Percentiles rank a stretch among this genome's conserved stretches.
phyloP scores from a whole-genome alignment of 2,797 vertebrate species.

The Danionella dracula region DNA sequence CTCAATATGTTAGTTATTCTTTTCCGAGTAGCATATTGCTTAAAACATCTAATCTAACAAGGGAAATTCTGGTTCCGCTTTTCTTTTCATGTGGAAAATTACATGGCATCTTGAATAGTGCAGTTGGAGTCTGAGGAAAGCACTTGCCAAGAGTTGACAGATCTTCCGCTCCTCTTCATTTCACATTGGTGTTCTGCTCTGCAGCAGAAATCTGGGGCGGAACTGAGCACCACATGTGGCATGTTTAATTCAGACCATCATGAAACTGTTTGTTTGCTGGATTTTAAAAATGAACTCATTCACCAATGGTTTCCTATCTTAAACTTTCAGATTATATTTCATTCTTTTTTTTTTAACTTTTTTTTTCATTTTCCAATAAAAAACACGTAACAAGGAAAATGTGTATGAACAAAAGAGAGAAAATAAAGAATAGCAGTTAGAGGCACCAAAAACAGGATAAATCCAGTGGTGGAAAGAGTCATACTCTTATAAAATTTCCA shows the following conservation, averaged over 20 bases:
- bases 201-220: slow-evolving; percentile 21
- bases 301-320: background rate
- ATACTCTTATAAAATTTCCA: too few relatives aligned
- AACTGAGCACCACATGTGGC: background rate
- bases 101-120: slow-evolving; percentile 40
- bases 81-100: slow-evolving; percentile 46
- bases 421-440: too few relatives aligned
- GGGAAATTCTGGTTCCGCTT: slow-evolving; percentile 33
- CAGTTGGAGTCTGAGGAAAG: slow-evolving; percentile 8
- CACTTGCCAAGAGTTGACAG: slow-evolving; percentile 6
- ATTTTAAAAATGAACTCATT: background rate
- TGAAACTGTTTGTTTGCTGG: slow-evolving; percentile 20
- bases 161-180: slow-evolving; percentile 22
- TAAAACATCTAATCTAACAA: slow-evolving; percentile 7
- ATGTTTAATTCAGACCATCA: slow-evolving; percentile 29
- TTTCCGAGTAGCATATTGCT: slow-evolving; percentile 29
- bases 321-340: too few relatives aligned
- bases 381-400: too few relatives aligned
- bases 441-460: too few relatives aligned
- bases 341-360: too few relatives aligned
- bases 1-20: slow-evolving; percentile 20
- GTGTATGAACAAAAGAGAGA: too few relatives aligned
- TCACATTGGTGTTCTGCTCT: slow-evolving; percentile 14
- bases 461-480: too few relatives aligned
- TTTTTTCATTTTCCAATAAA: too few relatives aligned